phyloP scores from a whole-genome alignment of 1,140 invertebrate species.

The Gonioctena quinquepunctata region DNA sequence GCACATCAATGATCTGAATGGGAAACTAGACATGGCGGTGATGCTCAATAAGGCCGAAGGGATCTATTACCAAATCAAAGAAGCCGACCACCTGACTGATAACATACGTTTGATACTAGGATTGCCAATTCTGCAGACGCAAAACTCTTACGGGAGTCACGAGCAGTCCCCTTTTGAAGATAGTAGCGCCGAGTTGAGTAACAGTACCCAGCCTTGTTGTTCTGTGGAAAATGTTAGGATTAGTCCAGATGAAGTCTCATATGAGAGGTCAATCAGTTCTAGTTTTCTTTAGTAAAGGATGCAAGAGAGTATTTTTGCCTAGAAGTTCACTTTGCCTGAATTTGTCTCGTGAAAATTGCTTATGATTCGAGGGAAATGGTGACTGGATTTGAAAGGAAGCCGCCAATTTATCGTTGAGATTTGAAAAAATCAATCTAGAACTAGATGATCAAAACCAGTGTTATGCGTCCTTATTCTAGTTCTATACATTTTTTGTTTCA shows the following conservation, averaged over 20 bases:
- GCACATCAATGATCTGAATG: slow-evolving; percentile 92
- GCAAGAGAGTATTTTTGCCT: too few relatives aligned
- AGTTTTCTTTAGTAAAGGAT: slow-evolving; percentile 31
- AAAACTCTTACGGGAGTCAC: slow-evolving; percentile 24
- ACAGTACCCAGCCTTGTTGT: slow-evolving; percentile 17
- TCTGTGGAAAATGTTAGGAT: slow-evolving; percentile 37
- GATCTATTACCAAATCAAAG: slow-evolving; percentile 82
- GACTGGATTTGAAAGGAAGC: too few relatives aligned
- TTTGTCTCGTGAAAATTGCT: too few relatives aligned
- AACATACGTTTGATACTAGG: slow-evolving; percentile 71
- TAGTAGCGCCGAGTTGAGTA: slow-evolving; percentile 17
- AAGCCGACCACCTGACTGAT: slow-evolving; percentile 69
- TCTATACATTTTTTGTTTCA: too few relatives aligned
- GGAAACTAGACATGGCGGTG: slow-evolving; percentile 78
- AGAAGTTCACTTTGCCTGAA: too few relatives aligned
- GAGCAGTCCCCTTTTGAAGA: slow-evolving; percentile 34
- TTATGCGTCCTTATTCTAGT: too few relatives aligned
- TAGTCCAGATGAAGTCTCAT: slow-evolving; percentile 42
- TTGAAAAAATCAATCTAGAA: too few relatives aligned
- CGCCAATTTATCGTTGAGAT: too few relatives aligned
- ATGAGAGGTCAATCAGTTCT: slow-evolving; percentile 33
- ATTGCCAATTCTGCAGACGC: slow-evolving; percentile 54
- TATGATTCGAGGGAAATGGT: too few relatives aligned
- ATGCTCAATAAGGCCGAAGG: slow-evolving; percentile 85
- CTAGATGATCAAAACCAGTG: too few relatives aligned